Base-by-base conservation (phyloP, 2,797 vertebrate species). In the Pitangus sulphuratus region DNA sequence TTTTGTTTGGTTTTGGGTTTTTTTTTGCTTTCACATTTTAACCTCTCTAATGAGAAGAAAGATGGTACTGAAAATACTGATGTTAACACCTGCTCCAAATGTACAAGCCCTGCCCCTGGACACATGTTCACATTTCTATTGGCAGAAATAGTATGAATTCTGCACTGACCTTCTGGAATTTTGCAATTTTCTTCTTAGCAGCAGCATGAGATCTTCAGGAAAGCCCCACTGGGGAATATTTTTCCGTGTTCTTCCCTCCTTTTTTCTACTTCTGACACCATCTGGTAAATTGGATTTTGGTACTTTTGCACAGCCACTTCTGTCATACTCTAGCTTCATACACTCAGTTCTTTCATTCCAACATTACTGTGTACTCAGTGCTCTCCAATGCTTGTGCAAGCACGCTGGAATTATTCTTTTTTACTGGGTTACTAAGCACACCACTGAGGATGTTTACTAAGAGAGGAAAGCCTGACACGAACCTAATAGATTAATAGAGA, bases 401-500 rank as follows among this genome's bases (percentile, higher is more conserved):
- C 84, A 81, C 39, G 47, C 68, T 92, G 89, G 85, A 87, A 91
- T 95, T 85, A 87, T 47, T 87, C 56, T 84, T 85, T 94, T 93
- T 93, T 95, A 94, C 91, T 90, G 87, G 71, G 54, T 92, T 97
- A 61, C 82, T 92, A 80, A 95, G 91, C n/a, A 58, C 18, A 65
- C 58, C 48, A 78, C 69, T 91, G 92, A 97, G 84, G 40, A 90
- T 97, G 78, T 96, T 97, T 97, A 95, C 85, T 62, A 89, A 83
- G 85, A 91, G 96, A 95, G 50, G 45, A 96, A 97, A 97, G 54
- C 90, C 88, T 97, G 66, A 97, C 80, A 75, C 89, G 87, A 96
- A 89, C 76, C 86, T 95, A 96, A 95, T n/a, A 57, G 95, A 89
- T 79, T 61, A 96, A 90, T 64, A 83, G 68, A 97, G 94, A 91